Evolutionary conservation across 1,140 invertebrate species (phyloP).

Genomic region (Schlechtendalia chinensis): DNA sequence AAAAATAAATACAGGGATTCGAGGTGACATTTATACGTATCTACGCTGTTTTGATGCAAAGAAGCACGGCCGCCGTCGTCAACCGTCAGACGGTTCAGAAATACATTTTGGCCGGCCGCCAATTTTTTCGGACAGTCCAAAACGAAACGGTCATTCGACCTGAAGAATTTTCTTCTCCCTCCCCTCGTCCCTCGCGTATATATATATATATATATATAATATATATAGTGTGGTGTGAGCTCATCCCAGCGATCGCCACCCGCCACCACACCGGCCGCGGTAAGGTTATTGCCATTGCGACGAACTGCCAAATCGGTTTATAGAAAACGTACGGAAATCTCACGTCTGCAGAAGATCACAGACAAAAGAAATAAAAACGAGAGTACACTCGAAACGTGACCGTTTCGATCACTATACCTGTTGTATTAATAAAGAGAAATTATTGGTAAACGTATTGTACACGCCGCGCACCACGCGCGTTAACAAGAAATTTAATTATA

Average conservation of each 20-base stretch:
- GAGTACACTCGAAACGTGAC: no score
- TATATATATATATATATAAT: no score
- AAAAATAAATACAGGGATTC: background rate
- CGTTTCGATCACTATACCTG: no score
- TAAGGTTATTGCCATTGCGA: conserved; percentile 23
- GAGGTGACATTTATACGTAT: conserved; percentile 38
- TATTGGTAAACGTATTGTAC: no score
- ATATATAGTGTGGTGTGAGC: no score
- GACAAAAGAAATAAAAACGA: no score
- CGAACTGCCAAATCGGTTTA: conserved; percentile 29
- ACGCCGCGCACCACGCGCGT: background rate
- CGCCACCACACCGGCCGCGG: background rate
- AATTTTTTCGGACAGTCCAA: conserved; percentile 43
- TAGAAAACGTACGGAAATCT: conserved; percentile 11
- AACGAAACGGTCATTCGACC: conserved; percentile 47
- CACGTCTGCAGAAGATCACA: background rate
- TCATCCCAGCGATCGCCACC: background rate
- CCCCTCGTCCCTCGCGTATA: no score
- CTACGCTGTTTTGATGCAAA: conserved; percentile 16
- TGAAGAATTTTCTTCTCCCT: conserved; percentile 28
- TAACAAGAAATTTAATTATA: background rate
- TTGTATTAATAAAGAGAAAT: no score
- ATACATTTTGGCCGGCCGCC: conserved; percentile 29
- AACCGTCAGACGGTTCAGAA: conserved; percentile 45
- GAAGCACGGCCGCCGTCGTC: no score